Evolutionary conservation across 2,113 vertebrate genomes (phyloP).

Genomic region (Dolichotis patagonum): DNA sequence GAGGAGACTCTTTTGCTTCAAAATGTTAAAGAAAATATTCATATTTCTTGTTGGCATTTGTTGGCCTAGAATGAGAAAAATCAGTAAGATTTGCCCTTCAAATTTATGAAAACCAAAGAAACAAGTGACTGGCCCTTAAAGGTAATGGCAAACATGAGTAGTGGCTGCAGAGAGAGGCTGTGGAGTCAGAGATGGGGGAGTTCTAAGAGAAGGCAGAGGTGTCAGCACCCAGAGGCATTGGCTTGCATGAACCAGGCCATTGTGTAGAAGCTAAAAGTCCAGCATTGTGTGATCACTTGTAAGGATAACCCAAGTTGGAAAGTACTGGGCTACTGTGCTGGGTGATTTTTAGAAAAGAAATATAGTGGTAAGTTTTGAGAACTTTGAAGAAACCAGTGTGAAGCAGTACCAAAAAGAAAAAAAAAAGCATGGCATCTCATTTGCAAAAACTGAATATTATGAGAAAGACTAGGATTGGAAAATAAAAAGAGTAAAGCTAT

Average conservation of each 20-base stretch:
- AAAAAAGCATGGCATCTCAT: not conserved
- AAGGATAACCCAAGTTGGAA: not conserved
- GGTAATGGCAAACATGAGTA: too few relatives aligned
- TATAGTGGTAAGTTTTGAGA: not conserved
- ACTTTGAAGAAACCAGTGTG: not conserved
- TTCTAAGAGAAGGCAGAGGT: too few relatives aligned
- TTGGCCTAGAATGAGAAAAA: not conserved
- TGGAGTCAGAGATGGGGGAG: not conserved
- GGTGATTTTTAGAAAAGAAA: not conserved
- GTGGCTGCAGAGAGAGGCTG: not conserved
- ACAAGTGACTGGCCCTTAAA: not conserved
- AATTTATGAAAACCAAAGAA: not conserved
- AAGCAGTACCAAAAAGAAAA: not conserved
- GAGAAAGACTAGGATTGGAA: not conserved
- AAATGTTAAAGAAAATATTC: not conserved
- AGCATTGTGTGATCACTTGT: too few relatives aligned
- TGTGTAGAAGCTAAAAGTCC: accelerated
- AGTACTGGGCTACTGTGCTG: not conserved
- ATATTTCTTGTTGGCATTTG: not conserved
- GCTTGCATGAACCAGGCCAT: not conserved
- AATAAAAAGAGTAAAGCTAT: not conserved
- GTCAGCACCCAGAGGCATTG: not conserved
- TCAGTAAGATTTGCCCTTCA: not conserved
- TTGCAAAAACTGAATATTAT: not conserved
- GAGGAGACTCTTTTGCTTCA: not conserved